Percentiles rank a stretch among this genome's conserved stretches.
Conservation (phyloP, 2,797 vertebrate genomes). For the Sebastolobus alascanus region DNA sequence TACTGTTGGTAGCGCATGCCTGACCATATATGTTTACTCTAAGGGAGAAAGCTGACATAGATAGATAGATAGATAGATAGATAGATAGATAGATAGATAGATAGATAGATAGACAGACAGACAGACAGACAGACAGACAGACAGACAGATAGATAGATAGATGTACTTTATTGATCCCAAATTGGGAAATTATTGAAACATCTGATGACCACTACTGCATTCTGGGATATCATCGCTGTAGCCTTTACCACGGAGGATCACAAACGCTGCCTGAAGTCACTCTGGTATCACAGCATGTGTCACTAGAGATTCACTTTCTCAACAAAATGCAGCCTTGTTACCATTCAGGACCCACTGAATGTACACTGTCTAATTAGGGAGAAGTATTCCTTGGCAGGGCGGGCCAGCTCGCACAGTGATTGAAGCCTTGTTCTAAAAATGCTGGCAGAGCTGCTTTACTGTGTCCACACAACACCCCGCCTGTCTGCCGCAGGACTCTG, state of each 20-base stretch:
- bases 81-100: no score
- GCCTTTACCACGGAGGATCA: conserved; percentile 42
- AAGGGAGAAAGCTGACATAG: conserved; percentile 7
- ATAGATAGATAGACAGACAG: no score
- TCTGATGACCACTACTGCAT: conserved; percentile 29
- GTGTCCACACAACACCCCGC: conserved; percentile 67
- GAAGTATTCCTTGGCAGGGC: conserved; percentile 68
- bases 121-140: no score
- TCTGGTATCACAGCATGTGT: conserved; percentile 34
- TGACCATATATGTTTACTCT: conserved; percentile 28
- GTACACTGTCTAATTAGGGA: conserved; percentile 73
- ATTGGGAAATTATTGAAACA: not conserved
- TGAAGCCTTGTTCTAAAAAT: conserved; percentile 71
- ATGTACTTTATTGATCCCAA: no score
- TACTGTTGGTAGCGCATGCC: conserved; percentile 4
- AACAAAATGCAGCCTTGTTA: conserved; percentile 65
- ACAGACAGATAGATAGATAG: no score
- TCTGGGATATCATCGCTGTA: conserved; percentile 2
- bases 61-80: no score
- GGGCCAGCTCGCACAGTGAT: conserved; percentile 53
- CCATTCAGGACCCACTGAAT: conserved; percentile 62
- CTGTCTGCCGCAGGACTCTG: conserved; percentile 69
- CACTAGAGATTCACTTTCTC: conserved; percentile 53
- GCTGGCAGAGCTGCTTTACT: conserved; percentile 72
- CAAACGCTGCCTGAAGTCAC: conserved; percentile 46